Conservation (phyloP, 2,113 vertebrate species). For the Hystrix brachyura region DNA sequence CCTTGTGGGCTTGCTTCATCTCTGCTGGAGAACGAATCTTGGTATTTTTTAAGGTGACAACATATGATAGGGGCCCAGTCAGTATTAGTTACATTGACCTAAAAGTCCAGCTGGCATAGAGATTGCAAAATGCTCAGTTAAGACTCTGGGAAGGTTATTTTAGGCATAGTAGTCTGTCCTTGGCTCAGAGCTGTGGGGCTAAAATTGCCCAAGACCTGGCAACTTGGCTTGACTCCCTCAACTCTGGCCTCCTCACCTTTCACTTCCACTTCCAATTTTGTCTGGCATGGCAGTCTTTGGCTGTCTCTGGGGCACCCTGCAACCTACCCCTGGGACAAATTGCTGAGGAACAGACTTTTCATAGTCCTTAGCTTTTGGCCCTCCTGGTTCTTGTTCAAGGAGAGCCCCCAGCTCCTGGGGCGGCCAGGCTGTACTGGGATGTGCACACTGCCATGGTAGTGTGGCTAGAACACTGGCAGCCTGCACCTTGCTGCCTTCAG, state of each 20-base stretch:
- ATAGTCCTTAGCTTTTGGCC: neutral
- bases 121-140: slow-evolving; percentile 30
- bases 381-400: neutral
- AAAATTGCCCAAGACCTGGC: slow-evolving; percentile 70
- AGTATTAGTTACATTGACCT: neutral
- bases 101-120: neutral
- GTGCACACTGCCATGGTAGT: neutral
- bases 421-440: neutral
- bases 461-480: neutral
- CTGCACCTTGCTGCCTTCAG: too few relatives aligned
- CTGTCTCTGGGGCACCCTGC: neutral
- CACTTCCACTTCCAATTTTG: neutral
- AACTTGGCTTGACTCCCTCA: slow-evolving; percentile 27
- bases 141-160: slow-evolving; percentile 72
- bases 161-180: slow-evolving; percentile 45
- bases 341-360: neutral
- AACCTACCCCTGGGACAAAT: neutral
- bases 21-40: neutral
- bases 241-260: slow-evolving; percentile 69
- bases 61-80: neutral
- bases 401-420: neutral
- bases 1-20: neutral
- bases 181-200: neutral
- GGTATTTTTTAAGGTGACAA: neutral
- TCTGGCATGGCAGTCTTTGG: neutral